Conservation (phyloP, 2,113 vertebrate genomes). For the Ceuthmochares aereus region DNA sequence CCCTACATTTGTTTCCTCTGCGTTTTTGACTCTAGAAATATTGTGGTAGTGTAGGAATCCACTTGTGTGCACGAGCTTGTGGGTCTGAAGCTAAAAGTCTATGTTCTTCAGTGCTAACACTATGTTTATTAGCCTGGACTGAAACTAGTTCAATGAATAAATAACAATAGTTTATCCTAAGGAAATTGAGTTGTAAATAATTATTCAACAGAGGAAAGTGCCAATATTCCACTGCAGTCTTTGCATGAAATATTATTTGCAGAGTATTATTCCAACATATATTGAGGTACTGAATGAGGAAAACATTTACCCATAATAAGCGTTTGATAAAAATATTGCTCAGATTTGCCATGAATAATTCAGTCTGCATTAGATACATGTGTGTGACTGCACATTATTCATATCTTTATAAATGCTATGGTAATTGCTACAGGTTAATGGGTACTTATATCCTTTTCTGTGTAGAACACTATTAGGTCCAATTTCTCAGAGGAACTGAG, state of each 20-base stretch:
- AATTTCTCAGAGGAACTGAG: conserved; percentile 10
- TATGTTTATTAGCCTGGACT: background rate
- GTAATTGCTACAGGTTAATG: conserved; percentile 41
- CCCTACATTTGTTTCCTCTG: background rate
- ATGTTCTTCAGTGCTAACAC: background rate
- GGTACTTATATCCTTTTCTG: conserved; percentile 5
- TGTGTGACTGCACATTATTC: conserved; percentile 17
- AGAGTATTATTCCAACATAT: conserved; percentile 3
- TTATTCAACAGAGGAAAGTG: conserved; percentile 11
- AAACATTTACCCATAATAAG: conserved; percentile 44
- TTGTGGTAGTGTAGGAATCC: background rate
- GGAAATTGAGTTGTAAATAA: conserved; percentile 38
- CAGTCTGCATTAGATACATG: background rate
- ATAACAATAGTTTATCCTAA: background rate
- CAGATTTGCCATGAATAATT: conserved; percentile 53
- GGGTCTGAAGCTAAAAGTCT: background rate
- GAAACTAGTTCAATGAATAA: background rate
- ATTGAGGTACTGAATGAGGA: conserved; percentile 1
- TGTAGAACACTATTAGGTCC: background rate
- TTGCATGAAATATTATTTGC: conserved; percentile 24
- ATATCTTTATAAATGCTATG: background rate
- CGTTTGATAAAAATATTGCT: conserved; percentile 23
- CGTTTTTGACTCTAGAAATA: background rate
- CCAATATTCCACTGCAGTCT: background rate
- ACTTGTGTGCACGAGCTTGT: background rate